phyloP scores from a whole-genome alignment of 2,888 invertebrate species.

The Euspilapteryx auroguttella region DNA sequence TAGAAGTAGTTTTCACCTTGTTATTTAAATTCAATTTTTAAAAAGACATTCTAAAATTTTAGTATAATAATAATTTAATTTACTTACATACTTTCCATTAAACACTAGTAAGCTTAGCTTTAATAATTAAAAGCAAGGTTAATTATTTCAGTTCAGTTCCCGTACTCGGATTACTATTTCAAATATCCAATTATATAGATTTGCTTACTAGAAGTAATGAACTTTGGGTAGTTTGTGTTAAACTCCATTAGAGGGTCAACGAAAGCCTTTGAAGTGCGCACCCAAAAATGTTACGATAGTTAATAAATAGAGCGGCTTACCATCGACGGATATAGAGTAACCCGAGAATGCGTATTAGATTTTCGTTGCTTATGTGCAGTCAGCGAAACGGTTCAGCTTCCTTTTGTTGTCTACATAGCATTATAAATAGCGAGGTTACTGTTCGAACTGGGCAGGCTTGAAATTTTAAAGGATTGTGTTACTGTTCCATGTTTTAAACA shows the following conservation, averaged over 20 bases:
- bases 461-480: constrained; percentile 1
- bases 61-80: no score
- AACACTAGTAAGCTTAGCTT: no score
- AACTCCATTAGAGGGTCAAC: constrained; percentile 43
- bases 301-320: constrained; percentile 39
- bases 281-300: constrained; percentile 42
- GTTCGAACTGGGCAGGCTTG: constrained; percentile 4
- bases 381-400: not conserved
- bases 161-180: no score
- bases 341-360: constrained; percentile 17
- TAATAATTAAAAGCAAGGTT: no score
- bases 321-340: constrained; percentile 42
- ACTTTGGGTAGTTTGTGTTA: constrained; percentile 42
- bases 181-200: constrained; percentile 20
- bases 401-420: no score
- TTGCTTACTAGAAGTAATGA: constrained; percentile 42
- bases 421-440: no score
- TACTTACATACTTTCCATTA: no score
- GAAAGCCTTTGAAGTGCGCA: constrained; percentile 52
- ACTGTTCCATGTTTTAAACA: not conserved
- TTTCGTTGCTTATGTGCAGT: not conserved
- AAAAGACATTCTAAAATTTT: no score
- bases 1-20: no score
- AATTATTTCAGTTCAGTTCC: no score
- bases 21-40: no score